Percentiles rank a stretch among this genome's conserved stretches.
phyloP scores from a whole-genome alignment of 2,888 invertebrate species.

The Leptopilina syphax region DNA sequence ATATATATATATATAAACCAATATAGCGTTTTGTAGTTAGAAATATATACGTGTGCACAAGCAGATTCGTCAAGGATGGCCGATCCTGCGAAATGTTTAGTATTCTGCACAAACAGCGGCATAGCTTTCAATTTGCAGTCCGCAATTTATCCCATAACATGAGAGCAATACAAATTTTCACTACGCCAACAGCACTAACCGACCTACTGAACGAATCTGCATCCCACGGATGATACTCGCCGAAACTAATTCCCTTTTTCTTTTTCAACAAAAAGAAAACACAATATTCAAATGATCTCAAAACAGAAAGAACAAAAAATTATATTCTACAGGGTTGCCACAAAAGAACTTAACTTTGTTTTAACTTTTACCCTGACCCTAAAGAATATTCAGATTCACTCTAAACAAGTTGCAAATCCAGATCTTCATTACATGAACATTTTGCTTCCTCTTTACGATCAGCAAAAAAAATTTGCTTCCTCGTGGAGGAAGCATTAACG shows the following conservation, averaged over 20 bases:
- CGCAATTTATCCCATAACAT: slow-evolving; percentile 67
- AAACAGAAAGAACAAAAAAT: neutral
- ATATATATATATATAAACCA: neutral
- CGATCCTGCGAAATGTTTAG: slow-evolving; percentile 58
- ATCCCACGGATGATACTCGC: neutral
- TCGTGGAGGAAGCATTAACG: too few relatives aligned
- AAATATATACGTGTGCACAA: slow-evolving; percentile 33
- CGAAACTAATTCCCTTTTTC: slow-evolving; percentile 9
- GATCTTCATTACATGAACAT: too few relatives aligned
- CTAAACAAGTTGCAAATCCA: too few relatives aligned
- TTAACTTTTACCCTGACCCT: too few relatives aligned
- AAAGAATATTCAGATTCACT: too few relatives aligned
- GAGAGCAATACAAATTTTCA: slow-evolving; percentile 45
- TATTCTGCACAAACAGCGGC: slow-evolving; percentile 66
- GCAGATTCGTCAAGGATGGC: slow-evolving; percentile 39
- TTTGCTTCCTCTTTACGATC: too few relatives aligned
- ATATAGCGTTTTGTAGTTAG: slow-evolving; percentile 21
- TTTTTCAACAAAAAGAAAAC: neutral
- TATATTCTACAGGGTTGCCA: too few relatives aligned
- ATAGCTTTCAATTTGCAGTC: slow-evolving; percentile 72
- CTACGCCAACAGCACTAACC: slow-evolving; percentile 18
- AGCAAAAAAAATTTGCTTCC: too few relatives aligned
- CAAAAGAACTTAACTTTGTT: too few relatives aligned
- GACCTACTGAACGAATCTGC: slow-evolving; percentile 29
- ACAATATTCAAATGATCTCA: neutral